Conservation (phyloP, 23 tunicate genomes). For the Diplosoma virens region DNA sequence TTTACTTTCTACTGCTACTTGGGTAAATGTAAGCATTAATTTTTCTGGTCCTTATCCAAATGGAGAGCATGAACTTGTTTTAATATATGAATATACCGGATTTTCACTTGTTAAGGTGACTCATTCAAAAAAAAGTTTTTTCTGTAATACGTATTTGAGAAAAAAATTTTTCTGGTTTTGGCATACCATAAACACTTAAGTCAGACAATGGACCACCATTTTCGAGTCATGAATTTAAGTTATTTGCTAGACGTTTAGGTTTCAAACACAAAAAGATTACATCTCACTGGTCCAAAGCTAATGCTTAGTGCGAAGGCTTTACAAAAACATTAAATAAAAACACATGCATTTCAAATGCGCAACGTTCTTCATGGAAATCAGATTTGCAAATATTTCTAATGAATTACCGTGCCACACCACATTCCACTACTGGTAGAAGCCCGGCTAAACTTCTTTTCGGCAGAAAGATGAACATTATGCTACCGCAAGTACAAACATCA, state of each 20-base stretch:
- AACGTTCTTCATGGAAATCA: constrained; percentile 6
- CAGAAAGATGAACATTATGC: background rate
- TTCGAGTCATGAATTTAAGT: background rate
- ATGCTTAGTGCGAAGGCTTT: background rate
- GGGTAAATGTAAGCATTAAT: background rate
- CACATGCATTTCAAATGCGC: background rate
- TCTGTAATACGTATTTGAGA: background rate
- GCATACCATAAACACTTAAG: background rate
- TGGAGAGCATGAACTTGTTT: background rate
- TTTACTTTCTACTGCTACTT: background rate
- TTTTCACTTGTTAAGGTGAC: background rate
- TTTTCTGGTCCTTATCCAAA: constrained; percentile 9
- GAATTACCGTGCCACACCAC: constrained; percentile 1
- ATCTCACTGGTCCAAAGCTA: background rate
- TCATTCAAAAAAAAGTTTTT: background rate
- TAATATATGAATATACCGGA: background rate
- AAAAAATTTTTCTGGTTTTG: background rate
- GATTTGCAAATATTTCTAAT: background rate
- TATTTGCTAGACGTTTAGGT: background rate
- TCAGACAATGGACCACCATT: background rate
- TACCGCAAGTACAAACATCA: no score
- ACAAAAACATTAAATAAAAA: background rate
- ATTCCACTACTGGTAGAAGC: background rate
- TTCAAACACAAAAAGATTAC: background rate
- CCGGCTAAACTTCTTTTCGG: background rate